These are phyloP conservation scores for Lampris megalopsis DNA, from an alignment of 2,113 vertebrate species.

Conservation along the genomic window DNA sequence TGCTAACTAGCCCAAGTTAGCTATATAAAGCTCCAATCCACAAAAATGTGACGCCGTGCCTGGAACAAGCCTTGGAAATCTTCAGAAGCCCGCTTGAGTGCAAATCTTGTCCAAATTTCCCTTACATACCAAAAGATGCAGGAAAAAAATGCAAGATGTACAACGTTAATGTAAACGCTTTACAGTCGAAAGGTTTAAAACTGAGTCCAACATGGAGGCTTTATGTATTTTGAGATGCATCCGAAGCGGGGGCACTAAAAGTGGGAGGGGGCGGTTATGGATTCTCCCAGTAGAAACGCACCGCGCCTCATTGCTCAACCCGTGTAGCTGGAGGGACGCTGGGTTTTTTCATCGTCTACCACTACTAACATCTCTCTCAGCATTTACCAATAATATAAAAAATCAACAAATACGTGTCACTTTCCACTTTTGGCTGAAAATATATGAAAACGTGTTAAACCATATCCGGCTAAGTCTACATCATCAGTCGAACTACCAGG, in stretches of 20 bases:
- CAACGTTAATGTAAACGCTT: conserved; percentile 34
- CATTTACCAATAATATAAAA: too few species aligned
- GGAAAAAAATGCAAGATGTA: conserved; percentile 5
- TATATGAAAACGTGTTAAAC: too few species aligned
- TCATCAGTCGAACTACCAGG: too few species aligned
- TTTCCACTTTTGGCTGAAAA: too few species aligned
- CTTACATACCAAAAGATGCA: conserved; percentile 1
- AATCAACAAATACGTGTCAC: too few species aligned
- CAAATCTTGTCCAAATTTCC: conserved; percentile 11
- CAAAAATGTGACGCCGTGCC: conserved; percentile 56
- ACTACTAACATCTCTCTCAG: neutral
- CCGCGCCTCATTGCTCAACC: conserved; percentile 32
- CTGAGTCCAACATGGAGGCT: conserved; percentile 82
- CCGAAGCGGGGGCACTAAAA: conserved; percentile 66
- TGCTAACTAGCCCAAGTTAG: conserved; percentile 65
- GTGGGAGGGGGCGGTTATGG: conserved; percentile 73
- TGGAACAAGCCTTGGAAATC: conserved; percentile 40
- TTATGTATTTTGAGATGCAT: conserved; percentile 79
- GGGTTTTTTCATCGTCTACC: neutral
- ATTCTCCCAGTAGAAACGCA: neutral
- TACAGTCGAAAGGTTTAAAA: conserved; percentile 19
- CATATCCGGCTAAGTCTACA: too few species aligned
- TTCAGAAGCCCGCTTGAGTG: conserved; percentile 34
- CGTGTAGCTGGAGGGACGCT: conserved; percentile 42
- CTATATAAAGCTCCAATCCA: conserved; percentile 41